These are phyloP conservation scores for Prinia subflava DNA, from an alignment of 2,113 vertebrate species.

Conservation along the genomic window DNA sequence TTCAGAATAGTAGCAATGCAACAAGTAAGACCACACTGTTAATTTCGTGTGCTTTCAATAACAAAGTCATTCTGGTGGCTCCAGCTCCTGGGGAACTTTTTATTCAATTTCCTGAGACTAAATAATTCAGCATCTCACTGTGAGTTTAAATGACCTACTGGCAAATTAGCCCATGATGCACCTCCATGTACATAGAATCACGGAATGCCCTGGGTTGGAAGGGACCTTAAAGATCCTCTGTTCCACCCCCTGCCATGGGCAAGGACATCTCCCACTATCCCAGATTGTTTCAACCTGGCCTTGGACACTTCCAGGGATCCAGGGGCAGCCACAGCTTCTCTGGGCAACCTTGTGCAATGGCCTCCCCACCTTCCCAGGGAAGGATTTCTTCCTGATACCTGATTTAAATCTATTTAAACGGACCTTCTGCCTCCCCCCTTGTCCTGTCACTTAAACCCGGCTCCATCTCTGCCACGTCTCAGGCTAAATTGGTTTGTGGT, in stretches of 20 bases:
- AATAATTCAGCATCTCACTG: neutral
- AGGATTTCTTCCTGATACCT: neutral
- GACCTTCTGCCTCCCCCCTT: neutral
- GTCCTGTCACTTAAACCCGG: neutral
- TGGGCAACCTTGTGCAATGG: neutral
- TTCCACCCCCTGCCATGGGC: neutral
- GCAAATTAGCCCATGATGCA: neutral
- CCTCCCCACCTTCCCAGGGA: neutral
- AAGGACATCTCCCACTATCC: neutral
- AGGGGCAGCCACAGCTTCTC: neutral
- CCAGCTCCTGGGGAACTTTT: neutral
- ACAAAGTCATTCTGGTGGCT: neutral
- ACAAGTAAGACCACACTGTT: neutral
- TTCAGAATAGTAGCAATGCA: neutral
- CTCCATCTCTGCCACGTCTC: neutral
- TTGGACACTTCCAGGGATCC: neutral
- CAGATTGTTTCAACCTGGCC: accelerated
- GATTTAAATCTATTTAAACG: neutral
- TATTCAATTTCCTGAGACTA: neutral
- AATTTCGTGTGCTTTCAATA: accelerated
- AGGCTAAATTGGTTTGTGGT: neutral
- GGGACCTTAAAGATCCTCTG: neutral
- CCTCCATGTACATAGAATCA: neutral
- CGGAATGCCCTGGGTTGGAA: neutral
- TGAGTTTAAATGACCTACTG: neutral